These are phyloP conservation scores for Trichogramma dendrolimi DNA, from an alignment of 2,888 invertebrate species.

Conservation along the genomic window DNA sequence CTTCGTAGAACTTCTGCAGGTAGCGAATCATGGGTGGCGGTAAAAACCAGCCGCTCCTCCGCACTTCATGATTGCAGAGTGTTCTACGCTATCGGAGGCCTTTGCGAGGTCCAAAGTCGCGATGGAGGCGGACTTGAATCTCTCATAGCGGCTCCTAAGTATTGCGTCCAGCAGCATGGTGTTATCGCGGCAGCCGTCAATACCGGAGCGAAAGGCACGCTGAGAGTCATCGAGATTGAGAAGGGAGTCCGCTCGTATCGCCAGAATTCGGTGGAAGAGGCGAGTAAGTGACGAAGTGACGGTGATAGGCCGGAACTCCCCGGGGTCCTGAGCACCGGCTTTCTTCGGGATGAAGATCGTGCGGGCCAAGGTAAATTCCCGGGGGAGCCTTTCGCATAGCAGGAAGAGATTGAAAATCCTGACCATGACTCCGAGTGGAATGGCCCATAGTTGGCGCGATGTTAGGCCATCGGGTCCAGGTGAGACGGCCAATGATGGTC, in stretches of 20 bases:
- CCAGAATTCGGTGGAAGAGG: slow-evolving; percentile 27
- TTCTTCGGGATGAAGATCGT: slow-evolving; percentile 33
- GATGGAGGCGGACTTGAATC: slow-evolving; percentile 8
- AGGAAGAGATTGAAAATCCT: slow-evolving; percentile 30
- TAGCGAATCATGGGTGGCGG: slow-evolving; percentile 9
- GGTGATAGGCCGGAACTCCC: slow-evolving; percentile 32
- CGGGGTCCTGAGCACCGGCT: slow-evolving; percentile 15
- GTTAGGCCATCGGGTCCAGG: slow-evolving; percentile 32
- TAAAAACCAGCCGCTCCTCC: not conserved
- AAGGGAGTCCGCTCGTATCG: not conserved
- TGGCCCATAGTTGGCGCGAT: slow-evolving; percentile 10
- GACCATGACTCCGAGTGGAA: slow-evolving; percentile 16
- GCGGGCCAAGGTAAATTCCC: slow-evolving; percentile 12
- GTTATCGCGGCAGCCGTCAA: slow-evolving; percentile 29
- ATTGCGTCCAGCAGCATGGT: slow-evolving; percentile 21
- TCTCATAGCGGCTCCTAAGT: slow-evolving; percentile 7
- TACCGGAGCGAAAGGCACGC: slow-evolving; percentile 25
- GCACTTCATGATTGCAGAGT: slow-evolving; percentile 2
- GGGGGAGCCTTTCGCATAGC: slow-evolving; percentile 23
- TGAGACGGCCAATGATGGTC: slow-evolving; percentile 10
- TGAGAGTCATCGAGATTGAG: too few relatives aligned
- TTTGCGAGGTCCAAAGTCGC: slow-evolving; percentile 31
- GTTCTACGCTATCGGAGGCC: slow-evolving; percentile 32
- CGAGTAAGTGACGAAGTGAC: slow-evolving; percentile 26
- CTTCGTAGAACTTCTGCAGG: slow-evolving; percentile 30